Conservation (phyloP, 53 echinoderm and acorn worm genomes). For the Temnopleurus reevesii region DNA sequence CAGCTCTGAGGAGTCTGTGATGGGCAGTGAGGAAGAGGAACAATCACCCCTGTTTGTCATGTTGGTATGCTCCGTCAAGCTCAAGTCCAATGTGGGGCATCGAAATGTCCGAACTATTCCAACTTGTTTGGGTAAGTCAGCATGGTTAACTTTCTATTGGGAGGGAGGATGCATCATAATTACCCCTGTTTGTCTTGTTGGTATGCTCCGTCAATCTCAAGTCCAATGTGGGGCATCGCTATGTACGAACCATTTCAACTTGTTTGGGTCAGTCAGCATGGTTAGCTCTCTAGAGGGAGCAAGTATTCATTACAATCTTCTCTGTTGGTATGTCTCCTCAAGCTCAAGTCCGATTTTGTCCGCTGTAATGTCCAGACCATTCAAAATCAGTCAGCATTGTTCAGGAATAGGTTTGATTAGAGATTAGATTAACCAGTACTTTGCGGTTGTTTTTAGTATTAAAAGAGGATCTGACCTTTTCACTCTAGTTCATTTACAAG, state of each 20-base stretch:
- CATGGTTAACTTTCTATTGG: background rate
- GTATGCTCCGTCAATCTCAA: slow-evolving; percentile 92
- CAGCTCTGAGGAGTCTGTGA: slow-evolving; percentile 78
- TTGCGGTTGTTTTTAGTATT: too few species aligned
- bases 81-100: slow-evolving; percentile 78
- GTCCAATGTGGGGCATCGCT: slow-evolving; percentile 74
- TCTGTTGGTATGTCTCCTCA: too few species aligned
- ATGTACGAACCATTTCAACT: slow-evolving; percentile 87
- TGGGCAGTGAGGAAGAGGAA: slow-evolving; percentile 83
- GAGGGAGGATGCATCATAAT: background rate
- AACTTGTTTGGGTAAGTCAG: slow-evolving; percentile 81
- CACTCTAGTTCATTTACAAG: too few species aligned
- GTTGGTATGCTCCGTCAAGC: slow-evolving; percentile 93
- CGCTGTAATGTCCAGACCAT: too few species aligned
- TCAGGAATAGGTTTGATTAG: too few species aligned
- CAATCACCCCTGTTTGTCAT: slow-evolving; percentile 85
- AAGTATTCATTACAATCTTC: too few species aligned
- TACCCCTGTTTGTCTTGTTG: slow-evolving; percentile 91
- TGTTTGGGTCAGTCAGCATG: slow-evolving; percentile 69
- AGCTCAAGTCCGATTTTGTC: too few species aligned
- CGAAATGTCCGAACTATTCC: slow-evolving; percentile 82
- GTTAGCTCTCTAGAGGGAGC: background rate
- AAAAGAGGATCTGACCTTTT: too few species aligned
- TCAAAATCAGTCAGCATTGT: too few species aligned
- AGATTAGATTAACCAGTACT: too few species aligned